Evolutionary conservation across 2,113 vertebrate species (phyloP).

Genomic region (Corynorhinus townsendii): DNA sequence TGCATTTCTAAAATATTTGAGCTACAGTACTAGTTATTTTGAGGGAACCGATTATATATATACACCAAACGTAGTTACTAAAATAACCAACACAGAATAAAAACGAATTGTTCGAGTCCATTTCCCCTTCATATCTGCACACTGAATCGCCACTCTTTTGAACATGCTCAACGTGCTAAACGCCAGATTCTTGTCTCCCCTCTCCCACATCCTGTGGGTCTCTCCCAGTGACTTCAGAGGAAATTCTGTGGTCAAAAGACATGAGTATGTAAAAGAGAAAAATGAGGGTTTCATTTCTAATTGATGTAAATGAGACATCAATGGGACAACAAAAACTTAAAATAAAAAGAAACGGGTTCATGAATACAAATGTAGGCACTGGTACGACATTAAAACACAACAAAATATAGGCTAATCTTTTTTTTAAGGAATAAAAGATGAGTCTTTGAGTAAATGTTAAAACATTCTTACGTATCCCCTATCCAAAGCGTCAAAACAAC

Average conservation of each 20-base stretch:
- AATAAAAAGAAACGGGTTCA: not conserved
- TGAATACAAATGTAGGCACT: not conserved
- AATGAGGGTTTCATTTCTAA: slow-evolving; percentile 31
- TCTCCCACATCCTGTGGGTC: slow-evolving; percentile 54
- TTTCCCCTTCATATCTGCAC: slow-evolving; percentile 51
- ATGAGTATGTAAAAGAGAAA: slow-evolving; percentile 35
- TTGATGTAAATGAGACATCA: slow-evolving; percentile 32
- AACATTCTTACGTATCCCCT: slow-evolving; percentile 82
- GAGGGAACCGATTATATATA: not conserved
- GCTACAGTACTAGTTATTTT: not conserved
- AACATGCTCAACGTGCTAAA: slow-evolving; percentile 42
- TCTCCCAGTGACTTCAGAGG: slow-evolving; percentile 61
- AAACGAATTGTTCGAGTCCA: not conserved
- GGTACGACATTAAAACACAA: not conserved
- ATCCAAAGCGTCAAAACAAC: slow-evolving; percentile 85
- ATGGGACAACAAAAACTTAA: not conserved
- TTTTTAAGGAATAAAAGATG: slow-evolving; percentile 49
- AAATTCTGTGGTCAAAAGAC: slow-evolving; percentile 63
- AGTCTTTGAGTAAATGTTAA: slow-evolving; percentile 43
- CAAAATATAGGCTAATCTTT: not conserved
- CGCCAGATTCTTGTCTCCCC: slow-evolving; percentile 37
- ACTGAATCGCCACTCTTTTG: not conserved
- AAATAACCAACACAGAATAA: not conserved
- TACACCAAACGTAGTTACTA: not conserved
- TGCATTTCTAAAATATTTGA: not conserved